A percentile compares a stretch with the other conserved stretches of the same genome.
phyloP scores from a whole-genome alignment of 2,113 vertebrate species.

The Cariama cristata region DNA sequence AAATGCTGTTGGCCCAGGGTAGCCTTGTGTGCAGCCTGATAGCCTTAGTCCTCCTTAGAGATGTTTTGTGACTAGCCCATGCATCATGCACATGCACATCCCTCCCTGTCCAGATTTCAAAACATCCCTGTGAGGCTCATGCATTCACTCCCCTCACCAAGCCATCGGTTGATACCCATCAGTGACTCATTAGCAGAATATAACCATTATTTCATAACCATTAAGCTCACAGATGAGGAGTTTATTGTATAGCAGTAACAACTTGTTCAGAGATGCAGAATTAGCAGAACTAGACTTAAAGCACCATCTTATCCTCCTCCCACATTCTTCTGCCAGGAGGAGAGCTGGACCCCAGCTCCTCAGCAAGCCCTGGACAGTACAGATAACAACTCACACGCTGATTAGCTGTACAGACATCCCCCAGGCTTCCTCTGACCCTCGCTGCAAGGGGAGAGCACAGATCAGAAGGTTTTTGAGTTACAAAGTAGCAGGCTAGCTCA shows the following conservation, averaged over 20 bases:
- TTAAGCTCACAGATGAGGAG: neutral
- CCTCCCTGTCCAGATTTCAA: neutral
- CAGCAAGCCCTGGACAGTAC: neutral
- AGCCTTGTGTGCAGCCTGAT: neutral
- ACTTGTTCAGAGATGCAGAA: neutral
- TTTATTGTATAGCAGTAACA: neutral
- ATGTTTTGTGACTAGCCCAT: neutral
- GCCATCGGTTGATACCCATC: accelerated
- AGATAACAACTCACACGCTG: neutral
- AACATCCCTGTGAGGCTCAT: neutral
- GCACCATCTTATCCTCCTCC: neutral
- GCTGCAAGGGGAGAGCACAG: neutral
- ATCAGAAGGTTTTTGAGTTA: neutral
- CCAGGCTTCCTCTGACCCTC: neutral
- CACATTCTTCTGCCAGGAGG: neutral
- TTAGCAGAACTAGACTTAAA: neutral
- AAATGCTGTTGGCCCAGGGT: neutral
- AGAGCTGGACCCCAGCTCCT: neutral
- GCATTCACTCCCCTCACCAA: neutral
- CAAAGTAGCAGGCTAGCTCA: neutral
- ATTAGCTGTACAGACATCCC: neutral
- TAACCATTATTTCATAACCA: neutral
- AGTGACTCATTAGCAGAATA: neutral
- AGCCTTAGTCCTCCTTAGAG: neutral
- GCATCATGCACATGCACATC: neutral